These are phyloP conservation scores for Coracias cyanogaster DNA, from an alignment of 2,797 vertebrate genomes.

Conservation along the genomic window DNA sequence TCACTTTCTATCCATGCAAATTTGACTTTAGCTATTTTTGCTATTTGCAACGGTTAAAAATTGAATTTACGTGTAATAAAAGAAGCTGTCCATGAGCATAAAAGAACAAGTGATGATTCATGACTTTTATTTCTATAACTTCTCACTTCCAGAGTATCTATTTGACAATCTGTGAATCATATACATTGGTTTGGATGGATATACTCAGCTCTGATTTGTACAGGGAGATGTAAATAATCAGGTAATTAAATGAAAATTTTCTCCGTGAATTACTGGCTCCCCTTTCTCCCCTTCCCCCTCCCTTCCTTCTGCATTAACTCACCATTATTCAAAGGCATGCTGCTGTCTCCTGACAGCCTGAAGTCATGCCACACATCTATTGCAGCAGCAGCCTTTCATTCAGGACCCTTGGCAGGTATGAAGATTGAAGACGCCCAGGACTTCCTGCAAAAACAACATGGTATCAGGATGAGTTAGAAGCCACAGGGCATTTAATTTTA, in stretches of 20 bases:
- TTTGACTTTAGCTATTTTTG: background rate
- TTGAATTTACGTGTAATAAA: background rate
- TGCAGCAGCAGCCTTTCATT: background rate
- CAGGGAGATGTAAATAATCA: slow-evolving; percentile 31
- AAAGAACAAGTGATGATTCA: slow-evolving; percentile 53
- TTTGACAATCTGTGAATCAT: slow-evolving; percentile 40
- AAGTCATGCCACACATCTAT: background rate
- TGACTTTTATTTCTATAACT: slow-evolving; percentile 48
- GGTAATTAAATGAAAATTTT: slow-evolving; percentile 32
- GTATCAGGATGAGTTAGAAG: background rate
- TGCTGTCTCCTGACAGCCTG: background rate
- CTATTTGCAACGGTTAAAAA: background rate
- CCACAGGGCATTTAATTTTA: background rate
- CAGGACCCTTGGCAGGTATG: background rate
- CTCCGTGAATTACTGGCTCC: background rate
- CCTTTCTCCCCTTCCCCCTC: background rate
- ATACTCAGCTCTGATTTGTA: slow-evolving; percentile 27
- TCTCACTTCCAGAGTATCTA: slow-evolving; percentile 50
- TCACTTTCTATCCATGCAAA: background rate
- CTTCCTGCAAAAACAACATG: background rate
- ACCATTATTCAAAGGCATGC: background rate
- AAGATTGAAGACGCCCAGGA: background rate
- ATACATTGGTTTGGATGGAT: background rate
- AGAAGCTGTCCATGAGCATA: background rate
- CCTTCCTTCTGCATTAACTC: background rate